Evolutionary conservation across 2,797 vertebrate genomes (phyloP), one percentile per base, ranked within the genome.

Genomic region (Lophius americanus): DNA sequence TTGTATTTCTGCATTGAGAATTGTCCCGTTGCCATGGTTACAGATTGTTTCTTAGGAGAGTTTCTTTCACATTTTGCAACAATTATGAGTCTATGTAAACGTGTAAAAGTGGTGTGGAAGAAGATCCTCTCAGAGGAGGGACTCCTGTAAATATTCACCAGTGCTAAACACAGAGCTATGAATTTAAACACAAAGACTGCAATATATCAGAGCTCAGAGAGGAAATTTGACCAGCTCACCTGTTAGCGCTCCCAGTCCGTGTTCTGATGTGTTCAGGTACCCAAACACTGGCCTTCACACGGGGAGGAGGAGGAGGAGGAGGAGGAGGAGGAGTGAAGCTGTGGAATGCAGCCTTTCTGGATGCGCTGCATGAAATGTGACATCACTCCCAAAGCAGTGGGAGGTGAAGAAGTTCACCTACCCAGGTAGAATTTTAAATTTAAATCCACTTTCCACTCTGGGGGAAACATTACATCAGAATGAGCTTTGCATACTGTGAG

Each of bases 281-380:
- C 37, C 37, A 38, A 38, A 38, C 37, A 4, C 37, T 38, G 37
- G 37, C 37, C 23, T 12, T 14, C 48, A 23, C 6, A 23, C 48
- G 61, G 9, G n/a, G 48, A 67, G 64, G 54, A 47, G 61, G 35
- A 5, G 9, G 14, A 42, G 10, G 66, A 13, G 46, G 60, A 41
- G 58, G 13, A 50, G 68, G 52, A 67, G 70, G 65, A 67, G 65
- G 75, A 82, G 55, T 62, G 73, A 58, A 52, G 36, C 50, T 49
- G 52, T 23, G 85, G 88, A 91, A 91, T 91, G 85, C 64, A 49
- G 78, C 67, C 38, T 56, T 64, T 73, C 83, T 71, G 78, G 83
- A 48, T 59, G 55, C 2, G 41, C 64, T 59, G 66, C 23, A 32
- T 71, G 10, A 38, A 50, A 54, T 8, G 36, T 79, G 84, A 78